These are phyloP conservation scores for Epistrophella euchroma DNA, from an alignment of 2,888 invertebrate genomes.

Conservation along the genomic window DNA sequence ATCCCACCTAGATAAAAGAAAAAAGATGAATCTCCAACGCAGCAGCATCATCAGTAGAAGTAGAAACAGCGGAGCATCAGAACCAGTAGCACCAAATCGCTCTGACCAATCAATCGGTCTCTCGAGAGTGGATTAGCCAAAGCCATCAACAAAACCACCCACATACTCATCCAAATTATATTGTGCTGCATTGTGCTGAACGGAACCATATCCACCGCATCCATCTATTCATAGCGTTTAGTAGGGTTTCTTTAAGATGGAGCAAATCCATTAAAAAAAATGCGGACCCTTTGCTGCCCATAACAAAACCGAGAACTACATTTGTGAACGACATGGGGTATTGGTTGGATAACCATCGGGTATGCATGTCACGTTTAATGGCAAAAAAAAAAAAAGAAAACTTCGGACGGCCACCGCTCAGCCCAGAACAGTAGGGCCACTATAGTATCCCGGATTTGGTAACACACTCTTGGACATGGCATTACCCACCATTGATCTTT, in stretches of 20 bases:
- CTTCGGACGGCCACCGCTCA: slow-evolving; percentile 28
- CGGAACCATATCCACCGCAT: slow-evolving; percentile 35
- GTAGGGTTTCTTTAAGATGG: slow-evolving; percentile 49
- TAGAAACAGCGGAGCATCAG: background rate
- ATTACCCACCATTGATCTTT: slow-evolving; percentile 57
- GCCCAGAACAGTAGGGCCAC: slow-evolving; percentile 10
- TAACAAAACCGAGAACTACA: slow-evolving; percentile 64
- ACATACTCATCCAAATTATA: slow-evolving; percentile 33
- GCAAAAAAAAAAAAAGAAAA: slow-evolving; percentile 63
- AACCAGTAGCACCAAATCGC: slow-evolving; percentile 2
- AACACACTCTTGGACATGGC: slow-evolving; percentile 47
- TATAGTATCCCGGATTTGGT: slow-evolving; percentile 40
- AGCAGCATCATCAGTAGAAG: background rate
- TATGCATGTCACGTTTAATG: slow-evolving; percentile 75
- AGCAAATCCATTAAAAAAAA: slow-evolving; percentile 47
- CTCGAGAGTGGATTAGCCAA: slow-evolving; percentile 65
- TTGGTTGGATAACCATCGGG: slow-evolving; percentile 54
- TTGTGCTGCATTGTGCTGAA: slow-evolving; percentile 48
- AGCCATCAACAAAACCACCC: slow-evolving; percentile 34
- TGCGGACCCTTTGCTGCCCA: slow-evolving; percentile 35
- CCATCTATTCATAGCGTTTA: slow-evolving; percentile 51
- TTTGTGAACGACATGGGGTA: slow-evolving; percentile 67
- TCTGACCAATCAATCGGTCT: slow-evolving; percentile 70
- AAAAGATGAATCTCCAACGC: slow-evolving; percentile 30
- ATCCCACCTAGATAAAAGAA: slow-evolving; percentile 30